These are phyloP conservation scores for Scomber scombrus DNA, from an alignment of 2,113 vertebrate genomes.

Conservation along the genomic window DNA sequence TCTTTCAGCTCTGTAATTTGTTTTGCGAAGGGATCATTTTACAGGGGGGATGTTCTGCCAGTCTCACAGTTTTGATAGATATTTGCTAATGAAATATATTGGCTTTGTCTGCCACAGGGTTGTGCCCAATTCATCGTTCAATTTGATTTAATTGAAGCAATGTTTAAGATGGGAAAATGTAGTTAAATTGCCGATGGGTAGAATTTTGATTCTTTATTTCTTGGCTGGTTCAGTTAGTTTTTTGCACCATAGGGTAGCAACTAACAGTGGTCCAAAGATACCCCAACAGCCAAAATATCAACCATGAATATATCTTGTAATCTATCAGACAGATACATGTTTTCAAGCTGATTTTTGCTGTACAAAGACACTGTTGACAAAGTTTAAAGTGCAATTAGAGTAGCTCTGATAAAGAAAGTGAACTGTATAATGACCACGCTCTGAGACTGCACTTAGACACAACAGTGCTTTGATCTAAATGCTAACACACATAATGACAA, in stretches of 20 bases:
- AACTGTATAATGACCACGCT: too few species aligned
- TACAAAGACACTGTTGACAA: too few species aligned
- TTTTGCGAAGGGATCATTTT: constrained; percentile 53
- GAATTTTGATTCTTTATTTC: too few species aligned
- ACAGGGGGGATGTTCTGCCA: constrained; percentile 36
- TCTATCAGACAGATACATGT: neutral
- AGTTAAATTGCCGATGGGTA: neutral
- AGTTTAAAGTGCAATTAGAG: too few species aligned
- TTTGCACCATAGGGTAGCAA: too few species aligned
- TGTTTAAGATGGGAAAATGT: neutral
- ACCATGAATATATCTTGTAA: too few species aligned
- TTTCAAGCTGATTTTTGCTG: neutral
- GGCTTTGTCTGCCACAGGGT: neutral
- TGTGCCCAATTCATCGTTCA: neutral
- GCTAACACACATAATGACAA: too few species aligned
- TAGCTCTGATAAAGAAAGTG: too few species aligned
- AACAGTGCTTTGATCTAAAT: too few species aligned
- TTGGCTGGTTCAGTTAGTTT: too few species aligned
- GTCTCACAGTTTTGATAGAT: constrained; percentile 30
- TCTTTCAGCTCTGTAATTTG: constrained; percentile 54
- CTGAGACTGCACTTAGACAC: too few species aligned
- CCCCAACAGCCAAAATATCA: neutral
- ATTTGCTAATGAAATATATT: constrained; percentile 10
- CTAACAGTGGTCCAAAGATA: neutral
- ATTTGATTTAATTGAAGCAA: neutral